A percentile compares a stretch with the other conserved stretches of the same genome.
Conservation (phyloP, 2,113 vertebrate genomes). For the Corythornis vintsioides region DNA sequence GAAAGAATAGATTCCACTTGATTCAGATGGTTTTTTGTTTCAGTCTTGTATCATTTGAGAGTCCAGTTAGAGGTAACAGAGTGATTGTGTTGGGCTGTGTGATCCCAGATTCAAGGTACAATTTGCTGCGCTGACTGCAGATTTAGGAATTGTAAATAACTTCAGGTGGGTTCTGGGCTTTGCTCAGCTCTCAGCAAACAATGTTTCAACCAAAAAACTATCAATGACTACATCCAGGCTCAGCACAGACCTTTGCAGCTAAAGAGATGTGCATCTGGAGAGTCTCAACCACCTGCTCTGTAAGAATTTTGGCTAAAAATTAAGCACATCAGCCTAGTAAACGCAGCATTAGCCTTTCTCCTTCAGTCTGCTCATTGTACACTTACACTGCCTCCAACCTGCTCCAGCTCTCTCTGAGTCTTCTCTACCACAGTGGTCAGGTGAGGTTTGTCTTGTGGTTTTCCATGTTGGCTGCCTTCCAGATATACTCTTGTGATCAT, state of each 20-base stretch:
- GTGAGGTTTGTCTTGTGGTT: background rate
- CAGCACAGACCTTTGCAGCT: background rate
- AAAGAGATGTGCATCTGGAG: background rate
- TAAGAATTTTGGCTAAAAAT: background rate
- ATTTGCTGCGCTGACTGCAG: background rate
- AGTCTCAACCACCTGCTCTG: background rate
- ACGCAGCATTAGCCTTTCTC: background rate
- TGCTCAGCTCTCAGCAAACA: background rate
- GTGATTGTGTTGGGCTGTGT: background rate
- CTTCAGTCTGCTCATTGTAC: background rate
- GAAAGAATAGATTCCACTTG: background rate
- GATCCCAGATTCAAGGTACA: background rate
- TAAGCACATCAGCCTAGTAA: background rate
- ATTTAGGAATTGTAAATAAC: background rate
- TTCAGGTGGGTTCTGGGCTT: background rate
- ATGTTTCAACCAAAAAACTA: background rate
- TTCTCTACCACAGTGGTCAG: background rate
- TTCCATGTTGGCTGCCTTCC: background rate
- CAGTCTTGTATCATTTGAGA: background rate
- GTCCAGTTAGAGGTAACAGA: background rate
- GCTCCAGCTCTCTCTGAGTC: background rate
- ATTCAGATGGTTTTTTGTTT: background rate
- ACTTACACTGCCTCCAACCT: background rate
- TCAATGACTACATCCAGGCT: background rate
- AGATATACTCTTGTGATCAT: background rate